Percentiles rank a stretch among this genome's conserved stretches.
These are phyloP conservation scores for Sitta europaea DNA, from an alignment of 2,113 vertebrate species.

Conservation along the genomic window DNA sequence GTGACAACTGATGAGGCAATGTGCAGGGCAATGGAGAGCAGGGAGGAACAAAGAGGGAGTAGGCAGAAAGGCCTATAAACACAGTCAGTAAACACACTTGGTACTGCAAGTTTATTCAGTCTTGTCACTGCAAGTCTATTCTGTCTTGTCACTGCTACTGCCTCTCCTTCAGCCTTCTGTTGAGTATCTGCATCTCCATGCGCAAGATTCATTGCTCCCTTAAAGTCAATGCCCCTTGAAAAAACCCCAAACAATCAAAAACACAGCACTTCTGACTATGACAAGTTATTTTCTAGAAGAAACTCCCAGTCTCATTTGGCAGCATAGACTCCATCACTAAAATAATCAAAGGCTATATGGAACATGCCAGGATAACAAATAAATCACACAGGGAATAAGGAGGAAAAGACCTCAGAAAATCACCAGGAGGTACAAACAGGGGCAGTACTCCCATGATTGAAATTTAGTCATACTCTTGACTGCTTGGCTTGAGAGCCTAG, in stretches of 20 bases:
- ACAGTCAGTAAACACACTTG: background rate
- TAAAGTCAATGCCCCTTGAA: background rate
- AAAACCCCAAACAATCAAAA: background rate
- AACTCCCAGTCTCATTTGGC: background rate
- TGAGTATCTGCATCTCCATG: background rate
- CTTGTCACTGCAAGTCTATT: background rate
- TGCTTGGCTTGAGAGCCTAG: background rate
- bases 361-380: background rate
- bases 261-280: background rate
- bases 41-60: background rate
- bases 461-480: background rate
- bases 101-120: background rate
- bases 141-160: background rate
- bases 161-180: background rate
- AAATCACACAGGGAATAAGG: background rate
- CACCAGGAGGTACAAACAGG: background rate
- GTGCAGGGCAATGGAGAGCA: background rate
- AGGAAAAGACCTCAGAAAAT: background rate
- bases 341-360: background rate
- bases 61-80: background rate
- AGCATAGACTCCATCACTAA: background rate
- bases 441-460: background rate
- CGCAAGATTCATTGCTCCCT: background rate
- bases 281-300: background rate
- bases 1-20: background rate